Base-by-base conservation (phyloP, 2,113 vertebrate genomes). In the Hippocampus abdominalis region DNA sequence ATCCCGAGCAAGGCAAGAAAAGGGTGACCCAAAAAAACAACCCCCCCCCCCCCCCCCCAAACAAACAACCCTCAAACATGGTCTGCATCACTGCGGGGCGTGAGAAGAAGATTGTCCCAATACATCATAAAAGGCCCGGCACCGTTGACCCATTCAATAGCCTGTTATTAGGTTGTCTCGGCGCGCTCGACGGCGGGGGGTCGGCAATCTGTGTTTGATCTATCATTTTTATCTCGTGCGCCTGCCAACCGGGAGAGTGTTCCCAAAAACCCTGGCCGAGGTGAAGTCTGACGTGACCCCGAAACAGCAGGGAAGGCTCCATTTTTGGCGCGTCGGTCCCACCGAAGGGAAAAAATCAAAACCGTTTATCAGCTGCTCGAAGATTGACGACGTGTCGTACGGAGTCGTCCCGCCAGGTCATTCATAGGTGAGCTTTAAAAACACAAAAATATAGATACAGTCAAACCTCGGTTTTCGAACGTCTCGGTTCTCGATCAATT, bases 111-210 rank as follows among this genome's bases (percentile, higher is more conserved):
- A 89, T 87, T 87, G 76, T 56, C 64, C 77, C 66, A 9, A 86
- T 88, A 83, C 66, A 88, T 88, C 83, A 87, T 77, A 76, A 81
- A 83, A 71, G 70, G 75, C 76, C 83, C 82, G 70, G 54, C 63
- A 64, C 40, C 36, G 64, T 78, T 76, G 78, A 83, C 81, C 86
- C 72, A 87, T 80, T 85, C 79, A 82, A 73, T 49, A 72, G 81
- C 10, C 64, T 61, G 70, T 76, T 86, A 82, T 81, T 81, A 75
- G 77, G 44, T 83, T 86, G 79, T 79, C 66, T 65, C 66, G 74
- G 72, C 15, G 67, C 72, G 48, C 76, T 69, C 59, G 46, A 84
- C 79, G 85, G 77, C 73, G 72, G 84, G 74, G 75, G 80, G 73
- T 53, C 66, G 59, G 57, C 56, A 39, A 67, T 77, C 75, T 80